Conservation (phyloP, 2,888 invertebrate species). For the Nephrotoma appendiculata region DNA sequence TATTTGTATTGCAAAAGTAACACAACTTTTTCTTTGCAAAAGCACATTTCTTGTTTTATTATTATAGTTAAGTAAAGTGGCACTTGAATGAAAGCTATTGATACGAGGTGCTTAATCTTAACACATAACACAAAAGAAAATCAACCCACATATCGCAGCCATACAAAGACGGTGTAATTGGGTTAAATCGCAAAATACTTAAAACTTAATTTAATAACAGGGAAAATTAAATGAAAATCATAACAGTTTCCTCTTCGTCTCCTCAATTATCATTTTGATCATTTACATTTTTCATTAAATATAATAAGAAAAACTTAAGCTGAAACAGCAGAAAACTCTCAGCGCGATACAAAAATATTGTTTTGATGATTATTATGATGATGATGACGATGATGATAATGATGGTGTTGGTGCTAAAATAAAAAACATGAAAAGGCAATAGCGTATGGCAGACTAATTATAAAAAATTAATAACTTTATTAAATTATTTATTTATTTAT, state of each 20-base stretch:
- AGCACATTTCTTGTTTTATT: too few relatives aligned
- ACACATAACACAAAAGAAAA: too few relatives aligned
- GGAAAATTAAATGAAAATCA: neutral
- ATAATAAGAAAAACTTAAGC: neutral
- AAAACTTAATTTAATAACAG: neutral
- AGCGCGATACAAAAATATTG: neutral
- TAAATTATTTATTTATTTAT: neutral
- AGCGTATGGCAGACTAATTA: neutral
- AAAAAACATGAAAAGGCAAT: neutral
- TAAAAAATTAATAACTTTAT: neutral
- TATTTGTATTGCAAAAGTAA: too few relatives aligned
- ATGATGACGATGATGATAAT: neutral
- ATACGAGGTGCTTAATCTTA: too few relatives aligned
- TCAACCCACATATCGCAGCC: too few relatives aligned
- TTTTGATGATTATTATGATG: neutral
- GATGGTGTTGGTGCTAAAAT: neutral
- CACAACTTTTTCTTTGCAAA: too few relatives aligned
- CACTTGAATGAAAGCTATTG: too few relatives aligned
- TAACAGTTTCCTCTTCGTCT: neutral
- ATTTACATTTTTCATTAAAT: neutral
- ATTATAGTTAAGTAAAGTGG: too few relatives aligned
- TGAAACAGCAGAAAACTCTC: neutral
- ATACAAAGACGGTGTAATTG: neutral
- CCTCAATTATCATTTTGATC: neutral
- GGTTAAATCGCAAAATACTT: neutral